phyloP scores from a whole-genome alignment of 2,888 invertebrate genomes.

The Andrena camellia region DNA sequence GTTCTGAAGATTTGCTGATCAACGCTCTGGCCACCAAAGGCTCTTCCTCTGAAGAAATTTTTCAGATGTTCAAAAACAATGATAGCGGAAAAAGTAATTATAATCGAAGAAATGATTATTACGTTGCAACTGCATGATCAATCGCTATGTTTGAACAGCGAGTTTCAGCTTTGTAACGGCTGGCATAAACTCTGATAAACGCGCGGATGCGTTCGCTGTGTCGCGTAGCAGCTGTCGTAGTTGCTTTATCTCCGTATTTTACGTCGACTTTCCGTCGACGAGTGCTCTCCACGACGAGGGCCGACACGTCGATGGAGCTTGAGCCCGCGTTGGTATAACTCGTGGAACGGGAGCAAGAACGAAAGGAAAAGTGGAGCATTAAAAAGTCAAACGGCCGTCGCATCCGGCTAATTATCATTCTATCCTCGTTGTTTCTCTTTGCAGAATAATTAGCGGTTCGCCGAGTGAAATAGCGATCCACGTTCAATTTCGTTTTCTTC shows the following conservation, averaged over 20 bases:
- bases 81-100: background rate
- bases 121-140: too few species aligned
- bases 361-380: conserved; percentile 55
- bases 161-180: too few species aligned
- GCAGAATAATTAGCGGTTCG: conserved; percentile 32
- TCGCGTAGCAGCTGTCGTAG: conserved; percentile 35
- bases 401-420: conserved; percentile 53
- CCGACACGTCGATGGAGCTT: conserved; percentile 64
- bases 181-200: conserved; percentile 73
- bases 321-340: conserved; percentile 58
- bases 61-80: background rate
- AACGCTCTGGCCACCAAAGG: too few species aligned
- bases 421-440: conserved; percentile 30
- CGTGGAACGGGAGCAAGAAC: conserved; percentile 47
- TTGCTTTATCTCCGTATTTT: conserved; percentile 59
- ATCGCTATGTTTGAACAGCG: too few species aligned
- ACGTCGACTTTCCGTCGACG: conserved; percentile 61
- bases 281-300: conserved; percentile 55
- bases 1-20: too few species aligned
- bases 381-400: conserved; percentile 57
- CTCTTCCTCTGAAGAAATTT: too few species aligned
- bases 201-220: conserved; percentile 66
- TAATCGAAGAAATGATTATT: background rate
- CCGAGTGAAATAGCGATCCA: background rate
- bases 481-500: background rate